Conservation (phyloP, 2,113 vertebrate genomes). For the Dryoscopus gambensis region DNA sequence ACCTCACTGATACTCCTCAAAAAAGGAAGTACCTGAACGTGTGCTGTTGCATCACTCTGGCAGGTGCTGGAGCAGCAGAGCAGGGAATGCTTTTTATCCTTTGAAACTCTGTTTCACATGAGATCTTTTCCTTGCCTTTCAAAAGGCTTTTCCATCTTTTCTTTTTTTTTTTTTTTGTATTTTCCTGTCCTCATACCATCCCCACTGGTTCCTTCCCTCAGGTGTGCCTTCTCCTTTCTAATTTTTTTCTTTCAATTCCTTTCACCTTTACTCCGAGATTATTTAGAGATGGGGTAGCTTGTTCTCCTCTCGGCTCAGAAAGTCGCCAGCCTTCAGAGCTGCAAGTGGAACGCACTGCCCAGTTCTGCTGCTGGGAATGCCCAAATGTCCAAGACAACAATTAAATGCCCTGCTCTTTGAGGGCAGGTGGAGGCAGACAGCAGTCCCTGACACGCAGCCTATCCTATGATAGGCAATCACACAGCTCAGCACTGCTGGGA, state of each 20-base stretch:
- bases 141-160: neutral
- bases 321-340: neutral
- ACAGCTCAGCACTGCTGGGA: neutral
- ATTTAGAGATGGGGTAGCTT: neutral
- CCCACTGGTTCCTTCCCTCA: neutral
- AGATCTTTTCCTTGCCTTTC: neutral
- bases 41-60: neutral
- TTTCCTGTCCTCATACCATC: neutral
- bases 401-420: neutral
- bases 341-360: neutral
- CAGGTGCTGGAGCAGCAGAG: neutral
- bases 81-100: neutral
- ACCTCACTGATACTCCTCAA: neutral
- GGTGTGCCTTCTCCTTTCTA: neutral
- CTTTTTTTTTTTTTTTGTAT: too few relatives aligned
- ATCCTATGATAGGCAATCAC: neutral
- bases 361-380: neutral
- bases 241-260: neutral
- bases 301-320: neutral
- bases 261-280: neutral
- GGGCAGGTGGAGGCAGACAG: neutral
- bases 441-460: neutral
- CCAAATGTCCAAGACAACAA: neutral
- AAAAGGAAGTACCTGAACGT: neutral
- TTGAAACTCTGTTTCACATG: neutral